Conservation (phyloP, 1,140 invertebrate genomes). For the Eriocheir sinensis region DNA sequence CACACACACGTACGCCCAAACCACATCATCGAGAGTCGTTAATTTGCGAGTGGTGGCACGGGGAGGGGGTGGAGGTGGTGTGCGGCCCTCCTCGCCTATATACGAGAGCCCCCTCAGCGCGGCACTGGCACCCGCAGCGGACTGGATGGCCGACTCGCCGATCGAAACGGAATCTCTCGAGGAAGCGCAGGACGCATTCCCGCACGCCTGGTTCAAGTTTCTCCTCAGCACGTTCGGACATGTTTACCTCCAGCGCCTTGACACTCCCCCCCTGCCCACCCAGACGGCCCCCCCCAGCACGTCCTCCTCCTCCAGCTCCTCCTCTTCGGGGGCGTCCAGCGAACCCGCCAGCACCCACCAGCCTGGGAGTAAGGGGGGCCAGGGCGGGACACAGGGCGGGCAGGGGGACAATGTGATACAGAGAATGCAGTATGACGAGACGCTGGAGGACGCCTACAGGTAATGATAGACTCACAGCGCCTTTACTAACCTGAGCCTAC, state of each 20-base stretch:
- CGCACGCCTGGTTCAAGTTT: slow-evolving; percentile 81
- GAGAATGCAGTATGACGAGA: slow-evolving; percentile 67
- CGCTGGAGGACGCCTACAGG: slow-evolving; percentile 71
- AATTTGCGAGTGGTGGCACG: slow-evolving; percentile 2
- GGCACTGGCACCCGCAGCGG: slow-evolving; percentile 80
- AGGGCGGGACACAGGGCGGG: slow-evolving; percentile 7
- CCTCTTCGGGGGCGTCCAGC: no score
- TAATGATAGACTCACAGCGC: not conserved
- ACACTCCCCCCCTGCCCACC: not conserved
- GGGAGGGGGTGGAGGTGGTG: not conserved
- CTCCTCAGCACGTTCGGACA: slow-evolving; percentile 79
- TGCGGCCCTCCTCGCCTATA: slow-evolving; percentile 31
- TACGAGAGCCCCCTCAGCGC: slow-evolving; percentile 72
- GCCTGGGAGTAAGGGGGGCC: not conserved
- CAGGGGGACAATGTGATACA: slow-evolving; percentile 57
- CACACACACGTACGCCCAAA: no score
- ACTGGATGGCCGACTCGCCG: slow-evolving; percentile 81
- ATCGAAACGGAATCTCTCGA: slow-evolving; percentile 81
- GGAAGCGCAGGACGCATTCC: slow-evolving; percentile 80
- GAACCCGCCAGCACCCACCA: not conserved
- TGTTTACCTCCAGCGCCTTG: slow-evolving; percentile 49
- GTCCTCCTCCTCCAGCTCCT: not conserved
- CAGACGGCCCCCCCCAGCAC: slow-evolving; percentile 34
- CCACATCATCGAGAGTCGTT: not conserved
- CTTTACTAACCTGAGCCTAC: no score